These are phyloP conservation scores for Leguminivora glycinivorella DNA, from an alignment of 1,140 invertebrate genomes.

Conservation along the genomic window DNA sequence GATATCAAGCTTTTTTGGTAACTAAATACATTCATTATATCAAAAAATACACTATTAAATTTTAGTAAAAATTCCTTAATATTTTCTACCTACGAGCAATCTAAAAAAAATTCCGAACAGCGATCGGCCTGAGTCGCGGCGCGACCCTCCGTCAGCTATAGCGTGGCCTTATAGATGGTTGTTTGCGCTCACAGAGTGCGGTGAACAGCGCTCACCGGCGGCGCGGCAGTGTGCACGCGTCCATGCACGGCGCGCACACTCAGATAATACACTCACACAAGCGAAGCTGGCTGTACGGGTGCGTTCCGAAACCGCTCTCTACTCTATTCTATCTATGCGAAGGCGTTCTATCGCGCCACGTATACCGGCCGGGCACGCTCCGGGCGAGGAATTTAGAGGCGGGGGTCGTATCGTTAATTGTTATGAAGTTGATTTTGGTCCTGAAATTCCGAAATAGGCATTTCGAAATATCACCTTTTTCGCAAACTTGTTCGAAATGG, in stretches of 20 bases:
- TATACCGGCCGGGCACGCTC: constrained; percentile 71
- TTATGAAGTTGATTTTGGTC: constrained; percentile 79
- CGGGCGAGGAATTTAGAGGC: constrained; percentile 78
- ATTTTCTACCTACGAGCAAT: too few species aligned
- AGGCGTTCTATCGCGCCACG: constrained; percentile 71
- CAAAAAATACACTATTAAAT: too few species aligned
- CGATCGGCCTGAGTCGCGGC: constrained; percentile 58
- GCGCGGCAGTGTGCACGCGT: constrained; percentile 63
- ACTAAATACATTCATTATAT: too few species aligned
- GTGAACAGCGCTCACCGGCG: constrained; percentile 78
- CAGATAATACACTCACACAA: constrained; percentile 44
- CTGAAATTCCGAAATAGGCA: constrained; percentile 78
- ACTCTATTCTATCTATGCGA: constrained; percentile 79
- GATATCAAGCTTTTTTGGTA: too few species aligned
- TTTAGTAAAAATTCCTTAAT: too few species aligned
- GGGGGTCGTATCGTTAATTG: constrained; percentile 79
- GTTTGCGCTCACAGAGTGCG: constrained; percentile 79
- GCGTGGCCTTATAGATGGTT: constrained; percentile 79
- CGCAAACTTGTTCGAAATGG: background rate
- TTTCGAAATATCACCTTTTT: constrained; percentile 42
- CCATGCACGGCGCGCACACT: constrained; percentile 42
- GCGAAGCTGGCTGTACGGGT: constrained; percentile 55
- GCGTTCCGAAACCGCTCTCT: constrained; percentile 78
- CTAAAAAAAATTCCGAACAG: constrained; percentile 32
- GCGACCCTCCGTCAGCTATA: constrained; percentile 75